Conservation (phyloP, 2,888 invertebrate species). For the Mesodorylaimus sp. region DNA sequence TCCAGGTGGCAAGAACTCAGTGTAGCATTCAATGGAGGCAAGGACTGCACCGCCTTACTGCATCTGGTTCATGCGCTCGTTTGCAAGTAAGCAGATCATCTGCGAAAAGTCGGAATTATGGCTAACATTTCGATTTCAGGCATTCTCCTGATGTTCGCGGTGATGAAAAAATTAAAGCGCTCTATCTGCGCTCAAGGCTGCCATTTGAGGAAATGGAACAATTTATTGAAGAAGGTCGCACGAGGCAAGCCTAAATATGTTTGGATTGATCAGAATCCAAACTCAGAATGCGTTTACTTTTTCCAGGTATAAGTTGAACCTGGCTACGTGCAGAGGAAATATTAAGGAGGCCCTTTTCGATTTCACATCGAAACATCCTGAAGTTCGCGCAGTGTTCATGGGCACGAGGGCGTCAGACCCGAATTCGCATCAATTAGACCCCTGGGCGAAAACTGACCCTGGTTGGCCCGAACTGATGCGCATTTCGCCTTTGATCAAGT, state of each 20-base stretch:
- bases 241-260: constrained; percentile 28
- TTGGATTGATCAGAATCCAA: not conserved
- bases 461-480: constrained; percentile 77
- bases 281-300: constrained; percentile 5
- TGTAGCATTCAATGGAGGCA: constrained; percentile 90
- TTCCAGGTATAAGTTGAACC: constrained; percentile 48
- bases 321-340: constrained; percentile 48
- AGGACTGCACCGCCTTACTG: constrained; percentile 83
- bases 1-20: constrained; percentile 58
- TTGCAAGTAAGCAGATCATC: constrained; percentile 20
- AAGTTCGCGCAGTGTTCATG: constrained; percentile 68
- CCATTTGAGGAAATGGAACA: constrained; percentile 64
- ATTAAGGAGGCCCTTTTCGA: constrained; percentile 51
- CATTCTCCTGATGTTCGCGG: too few species aligned
- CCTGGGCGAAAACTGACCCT: constrained; percentile 47
- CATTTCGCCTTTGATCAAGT: constrained; percentile 71
- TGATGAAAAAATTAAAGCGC: constrained; percentile 41
- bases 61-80: constrained; percentile 46
- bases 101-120: too few species aligned
- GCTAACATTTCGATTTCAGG: too few species aligned
- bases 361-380: constrained; percentile 41
- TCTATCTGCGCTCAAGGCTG: constrained; percentile 60
- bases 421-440: not conserved
- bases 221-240: constrained; percentile 53
- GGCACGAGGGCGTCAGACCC: constrained; percentile 48